Evolutionary conservation across 1,140 invertebrate species (phyloP).

Genomic region (Cydia fagiglandana): DNA sequence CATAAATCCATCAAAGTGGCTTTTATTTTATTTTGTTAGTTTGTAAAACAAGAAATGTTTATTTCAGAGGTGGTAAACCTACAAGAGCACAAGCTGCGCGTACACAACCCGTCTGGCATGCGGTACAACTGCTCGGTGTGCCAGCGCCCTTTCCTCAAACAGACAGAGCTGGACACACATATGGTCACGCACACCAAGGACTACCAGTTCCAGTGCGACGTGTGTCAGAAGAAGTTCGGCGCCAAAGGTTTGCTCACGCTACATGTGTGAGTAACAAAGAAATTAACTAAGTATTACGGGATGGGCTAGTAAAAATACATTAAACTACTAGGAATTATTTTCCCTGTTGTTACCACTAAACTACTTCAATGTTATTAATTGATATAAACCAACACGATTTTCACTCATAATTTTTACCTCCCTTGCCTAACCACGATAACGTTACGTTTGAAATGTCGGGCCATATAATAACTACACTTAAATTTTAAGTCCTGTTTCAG

Average conservation of each 20-base stretch:
- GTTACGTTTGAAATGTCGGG: no score
- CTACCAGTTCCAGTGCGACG: slow-evolving; percentile 4
- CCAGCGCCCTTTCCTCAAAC: slow-evolving; percentile 52
- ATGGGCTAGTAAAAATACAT: neutral
- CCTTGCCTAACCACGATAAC: no score
- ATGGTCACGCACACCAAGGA: slow-evolving; percentile 54
- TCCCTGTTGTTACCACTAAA: no score
- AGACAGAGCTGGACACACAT: slow-evolving; percentile 48
- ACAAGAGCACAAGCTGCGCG: slow-evolving; percentile 41
- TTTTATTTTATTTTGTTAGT: neutral
- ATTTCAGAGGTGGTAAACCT: slow-evolving; percentile 49
- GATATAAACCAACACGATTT: no score
- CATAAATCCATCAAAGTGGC: no score
- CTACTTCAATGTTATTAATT: no score
- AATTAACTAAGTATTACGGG: no score
- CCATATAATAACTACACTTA: no score
- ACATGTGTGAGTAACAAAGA: neutral
- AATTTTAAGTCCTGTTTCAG: no score
- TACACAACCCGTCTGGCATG: slow-evolving; percentile 51
- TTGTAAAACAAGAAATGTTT: no score
- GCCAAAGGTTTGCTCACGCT: neutral
- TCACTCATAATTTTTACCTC: no score
- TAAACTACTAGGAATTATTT: no score
- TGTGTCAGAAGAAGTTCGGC: neutral
- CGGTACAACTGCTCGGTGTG: slow-evolving; percentile 58